Conservation (phyloP, 2,797 vertebrate species). For the Epinephelus coioides region DNA sequence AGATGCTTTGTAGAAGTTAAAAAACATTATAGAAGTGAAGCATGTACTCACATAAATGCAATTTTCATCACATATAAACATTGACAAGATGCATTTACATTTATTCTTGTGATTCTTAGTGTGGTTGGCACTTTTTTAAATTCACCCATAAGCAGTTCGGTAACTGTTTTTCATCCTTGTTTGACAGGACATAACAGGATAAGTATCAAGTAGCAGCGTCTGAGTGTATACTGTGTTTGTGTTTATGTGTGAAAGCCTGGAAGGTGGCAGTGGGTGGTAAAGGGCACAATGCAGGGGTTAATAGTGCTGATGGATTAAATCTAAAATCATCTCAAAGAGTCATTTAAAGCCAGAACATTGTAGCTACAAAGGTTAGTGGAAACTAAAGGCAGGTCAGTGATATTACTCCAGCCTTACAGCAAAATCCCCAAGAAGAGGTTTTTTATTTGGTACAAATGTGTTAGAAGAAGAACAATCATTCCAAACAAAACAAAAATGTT, state of each 20-base stretch:
- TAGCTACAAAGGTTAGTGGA: constrained; percentile 1
- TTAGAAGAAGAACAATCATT: background rate
- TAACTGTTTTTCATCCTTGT: background rate
- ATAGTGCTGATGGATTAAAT: constrained; percentile 25
- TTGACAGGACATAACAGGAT: constrained; percentile 23
- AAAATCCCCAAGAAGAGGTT: background rate
- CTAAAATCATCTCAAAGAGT: constrained; percentile 2
- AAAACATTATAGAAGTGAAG: background rate
- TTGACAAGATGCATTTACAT: background rate
- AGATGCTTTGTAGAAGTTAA: background rate
- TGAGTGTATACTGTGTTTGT: constrained; percentile 35
- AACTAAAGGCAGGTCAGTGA: constrained; percentile 3
- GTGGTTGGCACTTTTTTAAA: background rate
- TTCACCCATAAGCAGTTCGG: background rate
- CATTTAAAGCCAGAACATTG: background rate
- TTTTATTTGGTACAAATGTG: background rate
- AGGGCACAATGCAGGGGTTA: background rate
- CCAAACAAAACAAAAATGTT: background rate
- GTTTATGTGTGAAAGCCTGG: constrained; percentile 55
- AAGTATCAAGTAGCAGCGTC: constrained; percentile 33
- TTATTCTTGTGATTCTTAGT: background rate
- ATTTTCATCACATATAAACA: background rate
- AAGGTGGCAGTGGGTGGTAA: constrained; percentile 10
- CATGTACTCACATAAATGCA: background rate
- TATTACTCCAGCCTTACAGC: background rate